Conservation (phyloP, 2,888 invertebrate species). For the Drosophila imparisetae region DNA sequence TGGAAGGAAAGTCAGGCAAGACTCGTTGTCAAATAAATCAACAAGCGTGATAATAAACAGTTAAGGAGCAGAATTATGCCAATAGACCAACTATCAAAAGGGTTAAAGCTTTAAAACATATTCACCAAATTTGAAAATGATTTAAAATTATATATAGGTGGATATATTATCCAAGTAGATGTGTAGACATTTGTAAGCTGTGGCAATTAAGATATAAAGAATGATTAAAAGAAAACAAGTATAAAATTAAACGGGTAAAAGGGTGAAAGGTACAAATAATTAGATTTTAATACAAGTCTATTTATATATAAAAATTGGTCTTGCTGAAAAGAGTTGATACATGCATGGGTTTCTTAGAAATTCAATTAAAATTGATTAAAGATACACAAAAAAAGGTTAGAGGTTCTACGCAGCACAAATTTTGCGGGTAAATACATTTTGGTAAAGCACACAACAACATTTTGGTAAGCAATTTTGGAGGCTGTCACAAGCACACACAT, state of each 20-base stretch:
- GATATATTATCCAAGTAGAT: background rate
- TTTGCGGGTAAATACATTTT: slow-evolving; percentile 67
- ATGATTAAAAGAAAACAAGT: background rate
- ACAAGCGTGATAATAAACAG: background rate
- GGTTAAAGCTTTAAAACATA: background rate
- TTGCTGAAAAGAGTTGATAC: slow-evolving; percentile 9
- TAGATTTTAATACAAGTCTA: background rate
- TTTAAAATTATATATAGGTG: background rate
- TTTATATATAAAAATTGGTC: slow-evolving; percentile 6
- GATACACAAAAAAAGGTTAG: slow-evolving; percentile 67
- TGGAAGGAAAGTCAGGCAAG: background rate
- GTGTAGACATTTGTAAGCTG: background rate
- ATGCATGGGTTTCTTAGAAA: slow-evolving; percentile 24
- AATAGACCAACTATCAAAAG: background rate
- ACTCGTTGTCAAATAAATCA: background rate
- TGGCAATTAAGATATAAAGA: background rate
- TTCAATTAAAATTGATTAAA: slow-evolving; percentile 77
- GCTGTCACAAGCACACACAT: slow-evolving; percentile 39
- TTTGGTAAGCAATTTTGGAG: slow-evolving; percentile 35
- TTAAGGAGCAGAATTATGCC: background rate
- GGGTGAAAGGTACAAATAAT: background rate
- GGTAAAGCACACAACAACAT: slow-evolving; percentile 26
- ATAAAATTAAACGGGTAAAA: background rate
- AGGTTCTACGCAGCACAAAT: slow-evolving; percentile 68
- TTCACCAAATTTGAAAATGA: background rate